Conservation (phyloP, 2,113 vertebrate species). For the Pseudorectes ferrugineus region DNA sequence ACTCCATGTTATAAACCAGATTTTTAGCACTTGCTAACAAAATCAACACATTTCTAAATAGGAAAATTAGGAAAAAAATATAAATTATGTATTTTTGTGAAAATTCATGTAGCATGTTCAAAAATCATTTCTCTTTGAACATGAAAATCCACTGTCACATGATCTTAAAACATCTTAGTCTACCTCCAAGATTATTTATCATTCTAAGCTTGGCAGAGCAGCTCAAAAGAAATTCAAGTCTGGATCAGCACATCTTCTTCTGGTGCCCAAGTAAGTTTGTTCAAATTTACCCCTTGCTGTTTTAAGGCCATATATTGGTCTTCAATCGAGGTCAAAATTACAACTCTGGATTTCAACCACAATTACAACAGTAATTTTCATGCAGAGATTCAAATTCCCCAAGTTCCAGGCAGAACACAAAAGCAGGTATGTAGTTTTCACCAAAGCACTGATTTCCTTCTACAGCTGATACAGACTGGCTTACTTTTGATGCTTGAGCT, state of each 20-base stretch:
- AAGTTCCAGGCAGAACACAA: neutral
- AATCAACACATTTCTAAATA: neutral
- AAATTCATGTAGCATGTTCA: neutral
- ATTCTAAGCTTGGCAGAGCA: neutral
- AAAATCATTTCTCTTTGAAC: neutral
- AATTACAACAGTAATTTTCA: neutral
- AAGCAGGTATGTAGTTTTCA: neutral
- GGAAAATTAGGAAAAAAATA: neutral
- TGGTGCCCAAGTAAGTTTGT: neutral
- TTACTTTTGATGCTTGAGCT: neutral
- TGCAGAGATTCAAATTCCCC: neutral
- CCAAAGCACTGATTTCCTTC: neutral
- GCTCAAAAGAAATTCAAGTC: neutral
- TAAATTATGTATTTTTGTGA: neutral
- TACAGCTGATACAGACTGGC: neutral
- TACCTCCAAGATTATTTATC: neutral
- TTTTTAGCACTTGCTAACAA: neutral
- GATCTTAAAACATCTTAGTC: neutral
- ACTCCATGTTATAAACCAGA: neutral
- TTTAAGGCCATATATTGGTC: fast-evolving
- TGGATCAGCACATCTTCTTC: neutral
- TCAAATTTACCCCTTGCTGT: neutral
- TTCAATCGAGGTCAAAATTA: neutral
- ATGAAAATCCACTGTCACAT: neutral
- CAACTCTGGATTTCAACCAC: neutral